Evolutionary conservation across 2,113 vertebrate genomes (phyloP).

Genomic region (Paramormyrops kingsleyae): DNA sequence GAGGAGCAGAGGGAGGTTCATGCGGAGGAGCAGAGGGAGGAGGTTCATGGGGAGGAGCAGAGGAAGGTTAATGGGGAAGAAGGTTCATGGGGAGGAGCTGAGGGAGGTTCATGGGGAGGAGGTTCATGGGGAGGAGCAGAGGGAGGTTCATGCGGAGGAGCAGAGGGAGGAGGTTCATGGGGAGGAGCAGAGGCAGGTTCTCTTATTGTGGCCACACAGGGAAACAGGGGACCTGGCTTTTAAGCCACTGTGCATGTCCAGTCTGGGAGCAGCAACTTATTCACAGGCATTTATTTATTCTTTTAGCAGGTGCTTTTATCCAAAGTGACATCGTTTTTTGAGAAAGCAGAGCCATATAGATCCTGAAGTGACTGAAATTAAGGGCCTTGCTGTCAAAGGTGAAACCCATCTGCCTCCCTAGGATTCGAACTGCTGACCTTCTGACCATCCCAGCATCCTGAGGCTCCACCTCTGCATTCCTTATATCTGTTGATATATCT

Average conservation of each 20-base stretch:
- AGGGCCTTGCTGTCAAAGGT: not conserved
- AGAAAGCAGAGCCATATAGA: too few relatives aligned
- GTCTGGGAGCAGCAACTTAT: not conserved
- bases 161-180: too few relatives aligned
- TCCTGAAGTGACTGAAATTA: not conserved
- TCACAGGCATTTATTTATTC: not conserved
- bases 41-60: too few relatives aligned
- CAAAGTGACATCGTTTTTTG: not conserved
- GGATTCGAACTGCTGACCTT: too few relatives aligned
- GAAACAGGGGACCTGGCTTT: slow-evolving; percentile 16
- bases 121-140: too few relatives aligned
- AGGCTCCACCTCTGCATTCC: not conserved
- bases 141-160: not conserved
- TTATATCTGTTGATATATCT: not conserved
- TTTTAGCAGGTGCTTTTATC: not conserved
- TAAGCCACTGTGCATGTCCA: not conserved
- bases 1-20: too few relatives aligned
- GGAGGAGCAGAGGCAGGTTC: not conserved
- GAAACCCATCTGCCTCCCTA: not conserved
- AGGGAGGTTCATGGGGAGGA: not conserved
- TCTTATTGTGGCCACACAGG: not conserved
- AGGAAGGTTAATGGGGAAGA: too few relatives aligned
- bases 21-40: too few relatives aligned
- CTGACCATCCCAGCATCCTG: not conserved
- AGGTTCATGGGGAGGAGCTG: too few relatives aligned